Evolutionary conservation across 2,888 invertebrate species (phyloP).

Genomic region (Silvanus unidentatus): DNA sequence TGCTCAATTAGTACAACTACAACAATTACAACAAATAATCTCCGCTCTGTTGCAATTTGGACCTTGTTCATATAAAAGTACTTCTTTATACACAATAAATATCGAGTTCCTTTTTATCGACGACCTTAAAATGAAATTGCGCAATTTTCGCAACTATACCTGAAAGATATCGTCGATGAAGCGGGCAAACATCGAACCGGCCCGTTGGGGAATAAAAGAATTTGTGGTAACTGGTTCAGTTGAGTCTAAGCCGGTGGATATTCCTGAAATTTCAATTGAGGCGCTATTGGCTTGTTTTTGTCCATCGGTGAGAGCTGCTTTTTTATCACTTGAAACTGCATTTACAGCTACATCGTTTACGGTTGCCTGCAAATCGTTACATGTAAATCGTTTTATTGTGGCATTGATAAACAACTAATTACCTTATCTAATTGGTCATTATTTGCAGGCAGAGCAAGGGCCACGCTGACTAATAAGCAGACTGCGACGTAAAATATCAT

Average conservation of each 20-base stretch:
- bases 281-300: constrained; percentile 15
- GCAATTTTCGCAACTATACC: constrained; percentile 20
- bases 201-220: constrained; percentile 34
- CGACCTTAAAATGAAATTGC: too few species aligned
- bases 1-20: too few species aligned
- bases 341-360: constrained; percentile 35
- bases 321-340: constrained; percentile 30
- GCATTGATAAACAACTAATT: constrained; percentile 2
- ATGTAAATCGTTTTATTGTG: neutral
- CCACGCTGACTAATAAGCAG: constrained; percentile 9
- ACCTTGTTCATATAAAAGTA: too few species aligned
- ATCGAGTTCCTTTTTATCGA: too few species aligned
- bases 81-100: too few species aligned
- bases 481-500: constrained; percentile 2
- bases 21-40: too few species aligned
- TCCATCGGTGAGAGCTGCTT: constrained; percentile 12
- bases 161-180: constrained; percentile 43
- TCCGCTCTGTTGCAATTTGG: neutral
- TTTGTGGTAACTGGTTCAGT: constrained; percentile 20
- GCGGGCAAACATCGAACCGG: constrained; percentile 38
- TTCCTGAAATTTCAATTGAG: constrained; percentile 33
- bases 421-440: constrained; percentile 36
- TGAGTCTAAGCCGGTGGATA: constrained; percentile 29
- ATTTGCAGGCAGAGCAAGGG: constrained; percentile 27
- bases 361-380: constrained; percentile 29